Base-by-base conservation (phyloP, 1,140 invertebrate species). In the Apis florea region DNA sequence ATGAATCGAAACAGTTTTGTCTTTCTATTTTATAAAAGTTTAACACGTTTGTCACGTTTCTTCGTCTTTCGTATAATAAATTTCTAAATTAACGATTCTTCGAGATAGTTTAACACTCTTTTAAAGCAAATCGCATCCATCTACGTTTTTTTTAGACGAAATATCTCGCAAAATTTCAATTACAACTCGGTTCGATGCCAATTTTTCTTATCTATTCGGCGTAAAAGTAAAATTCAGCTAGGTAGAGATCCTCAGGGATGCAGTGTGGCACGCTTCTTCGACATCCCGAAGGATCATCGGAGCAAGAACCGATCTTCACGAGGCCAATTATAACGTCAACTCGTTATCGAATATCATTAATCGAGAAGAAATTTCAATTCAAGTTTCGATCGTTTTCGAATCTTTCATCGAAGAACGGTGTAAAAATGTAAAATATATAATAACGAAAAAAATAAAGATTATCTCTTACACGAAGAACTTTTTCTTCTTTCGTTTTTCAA, bases 181-280 rank as follows among this genome's bases (percentile, higher is more conserved):
- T n/a, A 12, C 26, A 24, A 9, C 79, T 81, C 83, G 19, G 17
- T 81, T 82, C 83, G 10, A 59, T 83, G 83, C 26, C 87, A 86
- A 86, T 89, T 89, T 90, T 87, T 90, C 82, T 86, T 73, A 83
- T 79, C 76, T 72, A 71, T 80, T 87, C 83, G 84, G 71, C 86
- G 78, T 75, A 87, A 90, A 90, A 90, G 88, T 87, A 63, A 56
- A 40, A 68, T 59, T 75, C 61, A 58, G 61, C 40, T 47, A 12
- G 40, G 12, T 24, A 13, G 4, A 0, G 1, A 31, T 17, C 63
- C 49, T 21, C 4, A 15, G 21, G 15, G n/a, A 74, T 1, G 40
- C 13, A 9, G 8, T 19, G 17, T 17, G 21, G 17, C 47, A 67
- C 31, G 0, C 0, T 47, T 19, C 31, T 51, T 79, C 69, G 59